phyloP scores from a whole-genome alignment of 2,888 invertebrate species.

The Xestia ashworthii region DNA sequence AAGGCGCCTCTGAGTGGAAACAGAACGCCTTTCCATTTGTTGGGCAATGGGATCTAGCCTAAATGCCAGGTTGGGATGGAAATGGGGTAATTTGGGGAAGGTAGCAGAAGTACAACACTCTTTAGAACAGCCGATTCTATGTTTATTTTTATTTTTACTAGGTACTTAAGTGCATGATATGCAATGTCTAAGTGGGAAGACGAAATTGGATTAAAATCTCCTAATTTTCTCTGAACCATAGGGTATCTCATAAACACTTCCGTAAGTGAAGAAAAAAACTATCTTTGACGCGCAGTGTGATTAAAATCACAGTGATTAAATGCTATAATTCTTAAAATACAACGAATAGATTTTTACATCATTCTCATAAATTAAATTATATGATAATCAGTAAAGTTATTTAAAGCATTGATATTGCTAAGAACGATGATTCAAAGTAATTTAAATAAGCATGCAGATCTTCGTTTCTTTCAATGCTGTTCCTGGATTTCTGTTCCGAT shows the following conservation, averaged over 20 bases:
- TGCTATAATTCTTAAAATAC: background rate
- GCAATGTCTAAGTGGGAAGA: too few species aligned
- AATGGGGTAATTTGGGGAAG: conserved; percentile 7
- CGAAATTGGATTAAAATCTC: background rate
- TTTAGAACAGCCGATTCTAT: background rate
- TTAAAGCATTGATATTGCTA: background rate
- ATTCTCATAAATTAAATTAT: background rate
- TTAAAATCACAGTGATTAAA: background rate
- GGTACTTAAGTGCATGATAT: background rate
- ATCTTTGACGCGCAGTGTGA: background rate
- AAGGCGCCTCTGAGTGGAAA: conserved; percentile 74
- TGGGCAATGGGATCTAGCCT: conserved; percentile 81
- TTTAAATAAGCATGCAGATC: conserved; percentile 19
- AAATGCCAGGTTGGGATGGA: conserved; percentile 72
- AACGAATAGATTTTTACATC: background rate
- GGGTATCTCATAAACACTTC: background rate
- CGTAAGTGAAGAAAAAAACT: background rate
- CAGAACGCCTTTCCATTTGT: conserved; percentile 81
- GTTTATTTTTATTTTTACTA: background rate
- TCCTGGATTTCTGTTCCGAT: background rate
- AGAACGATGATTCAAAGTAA: too few species aligned
- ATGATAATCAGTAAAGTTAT: background rate
- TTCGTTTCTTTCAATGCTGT: conserved; percentile 6
- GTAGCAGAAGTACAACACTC: background rate
- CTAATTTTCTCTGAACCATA: background rate